phyloP scores from a whole-genome alignment of 1,140 invertebrate genomes.

The Cherax quadricarinatus region DNA sequence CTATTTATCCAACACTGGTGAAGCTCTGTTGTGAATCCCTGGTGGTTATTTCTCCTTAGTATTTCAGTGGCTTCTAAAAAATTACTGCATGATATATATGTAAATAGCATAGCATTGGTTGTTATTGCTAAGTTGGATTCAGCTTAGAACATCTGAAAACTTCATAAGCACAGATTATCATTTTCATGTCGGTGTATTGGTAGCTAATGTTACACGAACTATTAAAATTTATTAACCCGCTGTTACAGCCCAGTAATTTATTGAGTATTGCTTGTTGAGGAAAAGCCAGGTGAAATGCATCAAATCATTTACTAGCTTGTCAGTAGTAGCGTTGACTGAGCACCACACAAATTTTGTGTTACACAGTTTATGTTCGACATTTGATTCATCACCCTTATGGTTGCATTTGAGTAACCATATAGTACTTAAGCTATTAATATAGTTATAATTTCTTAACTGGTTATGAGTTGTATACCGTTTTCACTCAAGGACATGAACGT shows the following conservation, averaged over 20 bases:
- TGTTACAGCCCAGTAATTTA: neutral
- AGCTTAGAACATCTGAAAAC: neutral
- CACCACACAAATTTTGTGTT: neutral
- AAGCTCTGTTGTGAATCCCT: neutral
- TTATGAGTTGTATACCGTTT: neutral
- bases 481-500: conserved; percentile 27
- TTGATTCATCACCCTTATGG: neutral
- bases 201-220: neutral
- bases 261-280: neutral
- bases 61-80: neutral
- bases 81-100: neutral
- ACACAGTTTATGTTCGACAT: neutral
- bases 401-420: conserved; percentile 1
- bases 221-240: neutral
- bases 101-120: conserved; percentile 5
- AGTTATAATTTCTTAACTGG: conserved; percentile 1
- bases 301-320: neutral
- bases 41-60: neutral
- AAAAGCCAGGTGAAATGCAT: neutral
- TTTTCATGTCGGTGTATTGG: neutral
- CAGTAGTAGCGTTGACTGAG: neutral
- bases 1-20: too few relatives aligned
- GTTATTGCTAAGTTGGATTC: neutral
- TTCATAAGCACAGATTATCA: neutral
- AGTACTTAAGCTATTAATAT: neutral